Base-by-base conservation (phyloP, 2,888 invertebrate genomes). In the Acrobasis repandana region DNA sequence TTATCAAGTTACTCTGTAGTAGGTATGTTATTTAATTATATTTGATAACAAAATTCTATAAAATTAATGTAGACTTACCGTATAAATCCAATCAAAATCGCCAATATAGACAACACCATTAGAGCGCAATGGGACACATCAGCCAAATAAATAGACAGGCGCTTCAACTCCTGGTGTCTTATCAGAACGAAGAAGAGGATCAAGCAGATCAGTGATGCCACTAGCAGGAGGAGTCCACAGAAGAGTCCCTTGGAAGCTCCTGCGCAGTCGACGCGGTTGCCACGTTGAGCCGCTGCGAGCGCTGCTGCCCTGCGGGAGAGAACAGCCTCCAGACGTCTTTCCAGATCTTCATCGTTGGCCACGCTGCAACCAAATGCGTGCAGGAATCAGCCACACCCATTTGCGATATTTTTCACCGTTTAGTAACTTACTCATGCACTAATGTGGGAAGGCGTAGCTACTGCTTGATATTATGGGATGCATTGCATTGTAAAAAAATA, bases 151-250 rank as follows among this genome's bases (percentile, higher is more conserved):
- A 98, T 96, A 61, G 98, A 97, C 71, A 98, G 92, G 69, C 97
- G 94, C 71, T 96, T 95, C 81, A 97, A 94, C 79, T 96, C 95
- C 65, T 95, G 95, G 84, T 97, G 96, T 84, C 96, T 96, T 72
- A 98, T 96, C 77, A 98, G 94, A 69, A 98, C 98, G 93, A 98
- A 98, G 95, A 98, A 98, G 69, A 98, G 94, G 77, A 98, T 98
- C 84, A 98, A 93, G 88, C 97, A 97, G 86, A 98, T 98, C 73
- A 98, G 93, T 20, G 98, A 97, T 61, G 96, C 97, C 70, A 98
- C 98, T 75, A 98, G 93, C 67, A 98, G 94, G 64, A 98, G 94
- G 58, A 98, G 94, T 75, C 98, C 98, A 86, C 97, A 96, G 94
- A 98, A 98, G 59, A 98, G 94, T 70, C 98, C 97, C 84, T 97